Evolutionary conservation across 2,113 vertebrate species (phyloP).

Genomic region (Chaetodon trifascialis): DNA sequence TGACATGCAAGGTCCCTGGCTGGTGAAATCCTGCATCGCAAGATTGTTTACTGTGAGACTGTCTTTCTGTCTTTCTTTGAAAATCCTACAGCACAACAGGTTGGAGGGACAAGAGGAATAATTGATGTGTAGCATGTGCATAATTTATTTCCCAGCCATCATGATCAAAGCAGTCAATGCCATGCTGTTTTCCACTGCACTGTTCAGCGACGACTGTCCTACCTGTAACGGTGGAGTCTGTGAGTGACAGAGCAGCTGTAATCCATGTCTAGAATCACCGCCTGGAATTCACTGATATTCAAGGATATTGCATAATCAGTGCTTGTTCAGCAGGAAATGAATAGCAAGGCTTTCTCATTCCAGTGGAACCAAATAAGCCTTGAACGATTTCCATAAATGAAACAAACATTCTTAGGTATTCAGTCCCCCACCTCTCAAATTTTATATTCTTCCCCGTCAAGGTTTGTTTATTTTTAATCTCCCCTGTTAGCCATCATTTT

Average conservation of each 20-base stretch:
- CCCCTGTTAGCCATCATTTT: conserved; percentile 73
- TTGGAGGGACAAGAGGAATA: conserved; percentile 63
- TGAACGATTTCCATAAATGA: conserved; percentile 68
- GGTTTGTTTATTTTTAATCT: conserved; percentile 80
- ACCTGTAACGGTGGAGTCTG: conserved; percentile 32
- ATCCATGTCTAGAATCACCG: conserved; percentile 42
- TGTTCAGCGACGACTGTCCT: not conserved
- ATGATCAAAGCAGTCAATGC: conserved; percentile 55
- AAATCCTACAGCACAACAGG: conserved; percentile 55
- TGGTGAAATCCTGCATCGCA: conserved; percentile 39
- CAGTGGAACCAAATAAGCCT: conserved; percentile 45
- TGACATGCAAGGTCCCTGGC: conserved; percentile 15
- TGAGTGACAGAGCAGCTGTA: conserved; percentile 32
- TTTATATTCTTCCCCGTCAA: conserved; percentile 56
- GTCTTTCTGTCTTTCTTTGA: not conserved
- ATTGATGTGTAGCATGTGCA: conserved; percentile 59
- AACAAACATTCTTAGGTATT: conserved; percentile 54
- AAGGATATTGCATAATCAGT: conserved; percentile 54
- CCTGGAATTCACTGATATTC: conserved; percentile 50
- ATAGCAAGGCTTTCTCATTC: conserved; percentile 44
- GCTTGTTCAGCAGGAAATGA: conserved; percentile 61
- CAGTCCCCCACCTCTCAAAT: conserved; percentile 30
- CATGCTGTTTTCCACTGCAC: conserved; percentile 2
- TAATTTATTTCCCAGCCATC: conserved; percentile 59
- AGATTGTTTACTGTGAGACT: conserved; percentile 25